These are phyloP conservation scores for Neuroterus valhalla DNA, from an alignment of 1,140 invertebrate genomes.

Conservation along the genomic window DNA sequence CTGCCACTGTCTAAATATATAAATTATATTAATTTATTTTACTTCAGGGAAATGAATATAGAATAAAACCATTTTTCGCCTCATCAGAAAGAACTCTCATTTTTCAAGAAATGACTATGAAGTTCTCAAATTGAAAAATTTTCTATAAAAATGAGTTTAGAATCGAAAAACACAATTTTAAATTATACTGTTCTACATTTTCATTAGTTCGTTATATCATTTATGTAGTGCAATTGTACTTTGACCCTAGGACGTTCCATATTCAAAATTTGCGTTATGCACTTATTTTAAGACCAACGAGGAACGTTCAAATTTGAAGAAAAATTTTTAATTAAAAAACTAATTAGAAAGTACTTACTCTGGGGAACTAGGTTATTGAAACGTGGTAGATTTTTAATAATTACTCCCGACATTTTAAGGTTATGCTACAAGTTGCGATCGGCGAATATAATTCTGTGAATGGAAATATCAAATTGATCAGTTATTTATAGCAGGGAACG, in stretches of 20 bases:
- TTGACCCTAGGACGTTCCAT: slow-evolving; percentile 34
- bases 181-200: slow-evolving; percentile 7
- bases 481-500: too few species aligned
- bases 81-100: too few species aligned
- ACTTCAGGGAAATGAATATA: too few species aligned
- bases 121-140: too few species aligned
- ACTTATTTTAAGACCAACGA: slow-evolving; percentile 17
- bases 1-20: too few species aligned
- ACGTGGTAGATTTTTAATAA: slow-evolving; percentile 55
- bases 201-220: not conserved
- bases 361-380: slow-evolving; percentile 46
- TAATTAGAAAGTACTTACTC: slow-evolving; percentile 43
- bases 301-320: not conserved
- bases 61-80: too few species aligned
- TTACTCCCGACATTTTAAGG: slow-evolving; percentile 52
- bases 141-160: not conserved
- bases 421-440: not conserved
- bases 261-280: slow-evolving; percentile 27
- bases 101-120: too few species aligned
- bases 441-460: too few species aligned
- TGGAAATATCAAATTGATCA: too few species aligned
- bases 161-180: slow-evolving; percentile 28
- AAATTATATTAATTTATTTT: too few species aligned
- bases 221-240: slow-evolving; percentile 35
- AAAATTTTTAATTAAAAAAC: not conserved